Evolutionary conservation across 2,797 vertebrate genomes (phyloP).

Genomic region (Pipistrellus nathusii): DNA sequence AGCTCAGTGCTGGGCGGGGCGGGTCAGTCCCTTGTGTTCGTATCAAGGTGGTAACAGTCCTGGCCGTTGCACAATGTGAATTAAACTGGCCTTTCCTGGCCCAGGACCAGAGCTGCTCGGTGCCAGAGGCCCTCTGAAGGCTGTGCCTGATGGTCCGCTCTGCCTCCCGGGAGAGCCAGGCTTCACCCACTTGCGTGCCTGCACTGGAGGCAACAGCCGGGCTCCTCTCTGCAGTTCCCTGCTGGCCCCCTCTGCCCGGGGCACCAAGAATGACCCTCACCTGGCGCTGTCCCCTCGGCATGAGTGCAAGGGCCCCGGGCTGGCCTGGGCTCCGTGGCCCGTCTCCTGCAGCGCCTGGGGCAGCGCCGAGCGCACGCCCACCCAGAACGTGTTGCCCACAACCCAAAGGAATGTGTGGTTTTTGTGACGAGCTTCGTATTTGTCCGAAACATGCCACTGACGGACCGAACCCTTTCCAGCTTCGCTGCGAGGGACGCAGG

Average conservation of each 20-base stretch:
- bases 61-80: background rate
- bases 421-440: background rate
- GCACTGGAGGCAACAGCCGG: fast-evolving
- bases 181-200: background rate
- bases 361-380: background rate
- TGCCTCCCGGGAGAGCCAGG: background rate
- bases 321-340: background rate
- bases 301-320: background rate
- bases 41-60: background rate
- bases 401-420: background rate
- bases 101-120: background rate
- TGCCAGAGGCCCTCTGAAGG: background rate
- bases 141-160: fast-evolving
- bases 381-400: background rate
- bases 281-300: background rate
- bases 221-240: background rate
- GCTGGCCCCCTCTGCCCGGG: background rate
- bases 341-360: background rate
- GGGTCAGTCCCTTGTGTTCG: background rate
- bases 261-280: background rate
- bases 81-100: background rate
- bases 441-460: slow-evolving; percentile 56
- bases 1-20: background rate
- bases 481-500: slow-evolving; percentile 95
- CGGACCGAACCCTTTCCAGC: slow-evolving; percentile 89